Evolutionary conservation across 2,113 vertebrate species (phyloP).

Genomic region (Phyllostomus discolor): DNA sequence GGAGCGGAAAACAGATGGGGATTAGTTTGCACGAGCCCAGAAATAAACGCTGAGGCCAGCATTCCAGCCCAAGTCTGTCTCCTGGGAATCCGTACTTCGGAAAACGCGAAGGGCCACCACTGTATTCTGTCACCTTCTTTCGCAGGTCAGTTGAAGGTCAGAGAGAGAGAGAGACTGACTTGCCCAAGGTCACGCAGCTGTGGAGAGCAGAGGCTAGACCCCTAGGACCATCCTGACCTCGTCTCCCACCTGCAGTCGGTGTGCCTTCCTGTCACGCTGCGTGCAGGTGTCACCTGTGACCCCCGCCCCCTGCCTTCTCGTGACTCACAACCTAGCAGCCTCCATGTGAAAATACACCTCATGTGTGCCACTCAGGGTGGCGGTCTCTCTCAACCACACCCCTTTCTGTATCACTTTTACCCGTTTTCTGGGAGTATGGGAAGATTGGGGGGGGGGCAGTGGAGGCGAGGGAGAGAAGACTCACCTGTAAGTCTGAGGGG

Average conservation of each 20-base stretch:
- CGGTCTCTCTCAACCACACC: rapidly evolving
- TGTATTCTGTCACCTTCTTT: background rate
- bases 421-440: background rate
- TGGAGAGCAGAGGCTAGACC: background rate
- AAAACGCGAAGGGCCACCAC: background rate
- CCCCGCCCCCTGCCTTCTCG: background rate
- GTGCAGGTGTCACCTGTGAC: background rate
- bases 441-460: no score
- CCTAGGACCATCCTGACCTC: background rate
- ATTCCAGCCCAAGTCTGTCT: background rate
- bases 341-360: background rate
- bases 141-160: background rate
- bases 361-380: background rate
- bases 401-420: background rate
- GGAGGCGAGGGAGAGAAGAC: background rate
- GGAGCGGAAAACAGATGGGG: background rate
- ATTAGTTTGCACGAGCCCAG: background rate
- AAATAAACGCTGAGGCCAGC: background rate
- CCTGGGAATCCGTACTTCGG: background rate
- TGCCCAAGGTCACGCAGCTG: background rate
- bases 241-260: background rate
- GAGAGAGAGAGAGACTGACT: background rate
- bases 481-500: background rate
- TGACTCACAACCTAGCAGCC: background rate
- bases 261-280: background rate